A percentile compares a stretch with the other conserved stretches of the same genome.
phyloP scores from a whole-genome alignment of 2,113 vertebrate genomes.

The Nycticorax nycticorax region DNA sequence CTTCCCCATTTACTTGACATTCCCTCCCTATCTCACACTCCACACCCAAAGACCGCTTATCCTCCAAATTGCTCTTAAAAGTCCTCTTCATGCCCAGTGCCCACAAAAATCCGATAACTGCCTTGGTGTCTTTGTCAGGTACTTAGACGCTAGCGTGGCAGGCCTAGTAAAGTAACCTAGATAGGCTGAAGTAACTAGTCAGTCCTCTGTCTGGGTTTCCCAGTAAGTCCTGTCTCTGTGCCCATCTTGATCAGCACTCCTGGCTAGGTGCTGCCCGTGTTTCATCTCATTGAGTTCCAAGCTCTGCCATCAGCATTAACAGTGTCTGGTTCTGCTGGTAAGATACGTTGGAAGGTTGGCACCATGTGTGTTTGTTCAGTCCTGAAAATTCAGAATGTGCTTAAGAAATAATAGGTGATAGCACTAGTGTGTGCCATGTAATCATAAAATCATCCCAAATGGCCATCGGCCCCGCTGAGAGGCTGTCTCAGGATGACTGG shows the following conservation, averaged over 20 bases:
- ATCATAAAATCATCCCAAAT: background rate
- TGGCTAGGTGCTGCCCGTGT: background rate
- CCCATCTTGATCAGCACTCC: constrained; percentile 29
- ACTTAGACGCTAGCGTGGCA: fast-evolving
- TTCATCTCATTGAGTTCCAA: background rate
- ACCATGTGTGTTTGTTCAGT: background rate
- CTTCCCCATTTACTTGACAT: background rate
- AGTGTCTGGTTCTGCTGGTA: background rate
- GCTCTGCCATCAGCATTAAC: background rate
- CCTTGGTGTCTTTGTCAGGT: background rate
- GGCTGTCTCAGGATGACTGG: background rate
- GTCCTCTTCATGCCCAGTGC: background rate
- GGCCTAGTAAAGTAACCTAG: background rate
- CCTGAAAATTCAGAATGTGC: background rate
- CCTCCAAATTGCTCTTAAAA: background rate
- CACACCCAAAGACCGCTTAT: background rate
- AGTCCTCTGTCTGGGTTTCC: background rate
- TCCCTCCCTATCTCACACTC: background rate
- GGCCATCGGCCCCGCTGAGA: background rate
- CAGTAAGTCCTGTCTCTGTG: background rate
- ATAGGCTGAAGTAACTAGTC: background rate
- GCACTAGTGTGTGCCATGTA: background rate
- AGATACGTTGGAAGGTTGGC: background rate
- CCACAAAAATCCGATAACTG: background rate
- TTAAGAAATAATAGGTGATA: background rate